Percentiles rank a stretch among this genome's conserved stretches.
These are phyloP conservation scores for Brachycybe producta DNA, from an alignment of 2,888 invertebrate species.

Conservation along the genomic window DNA sequence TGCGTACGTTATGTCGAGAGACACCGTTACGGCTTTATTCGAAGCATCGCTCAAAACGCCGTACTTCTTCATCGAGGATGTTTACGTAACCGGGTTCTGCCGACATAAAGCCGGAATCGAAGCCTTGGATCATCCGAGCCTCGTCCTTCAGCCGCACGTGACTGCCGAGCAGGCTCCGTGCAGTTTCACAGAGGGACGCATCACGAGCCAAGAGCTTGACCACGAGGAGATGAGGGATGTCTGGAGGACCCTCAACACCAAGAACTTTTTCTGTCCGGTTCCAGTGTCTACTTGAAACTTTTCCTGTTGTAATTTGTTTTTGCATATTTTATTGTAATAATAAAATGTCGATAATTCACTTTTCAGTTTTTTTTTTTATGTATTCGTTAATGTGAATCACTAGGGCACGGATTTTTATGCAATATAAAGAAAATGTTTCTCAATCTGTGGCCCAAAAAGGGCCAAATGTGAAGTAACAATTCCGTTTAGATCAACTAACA, in stretches of 20 bases:
- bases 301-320: too few species aligned
- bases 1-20: constrained; percentile 23
- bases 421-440: too few species aligned
- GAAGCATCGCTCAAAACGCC: constrained; percentile 23
- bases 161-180: constrained; percentile 16
- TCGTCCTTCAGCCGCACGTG: constrained; percentile 22
- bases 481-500: too few species aligned
- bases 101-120: constrained; percentile 23
- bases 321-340: too few species aligned
- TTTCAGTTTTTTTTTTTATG: too few species aligned
- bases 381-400: too few species aligned
- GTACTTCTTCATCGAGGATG: constrained; percentile 27
- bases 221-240: constrained; percentile 22
- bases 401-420: too few species aligned
- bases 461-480: too few species aligned
- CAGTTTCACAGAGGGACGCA: constrained; percentile 20
- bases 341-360: too few species aligned
- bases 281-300: background rate
- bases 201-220: constrained; percentile 24
- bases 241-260: constrained; percentile 25
- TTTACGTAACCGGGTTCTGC: constrained; percentile 27
- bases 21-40: constrained; percentile 21
- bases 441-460: too few species aligned
- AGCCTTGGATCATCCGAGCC: constrained; percentile 21
- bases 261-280: constrained; percentile 24